Evolutionary conservation across 2,113 vertebrate genomes (phyloP).

Genomic region (Macheiramphus alcinus): DNA sequence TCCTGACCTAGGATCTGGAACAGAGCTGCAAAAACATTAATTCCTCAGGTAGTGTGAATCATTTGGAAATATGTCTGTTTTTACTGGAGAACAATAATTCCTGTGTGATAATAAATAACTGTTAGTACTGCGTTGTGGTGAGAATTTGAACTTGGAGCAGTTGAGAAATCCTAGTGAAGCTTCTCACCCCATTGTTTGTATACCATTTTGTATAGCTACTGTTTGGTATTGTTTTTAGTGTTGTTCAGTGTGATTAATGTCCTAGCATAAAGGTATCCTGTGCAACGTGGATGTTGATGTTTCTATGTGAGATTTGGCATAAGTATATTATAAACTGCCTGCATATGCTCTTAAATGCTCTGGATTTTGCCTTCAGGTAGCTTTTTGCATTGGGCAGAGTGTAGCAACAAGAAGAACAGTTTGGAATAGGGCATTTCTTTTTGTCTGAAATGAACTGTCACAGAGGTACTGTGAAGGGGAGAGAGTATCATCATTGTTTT

Average conservation of each 20-base stretch:
- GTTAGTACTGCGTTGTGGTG: neutral
- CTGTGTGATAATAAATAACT: neutral
- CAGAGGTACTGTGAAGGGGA: neutral
- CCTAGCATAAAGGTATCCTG: neutral
- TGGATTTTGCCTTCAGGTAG: neutral
- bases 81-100: neutral
- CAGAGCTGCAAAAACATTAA: conserved; percentile 4
- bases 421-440: neutral
- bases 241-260: neutral
- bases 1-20: conserved; percentile 47
- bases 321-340: neutral
- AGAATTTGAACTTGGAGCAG: neutral
- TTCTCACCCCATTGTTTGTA: neutral
- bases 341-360: neutral
- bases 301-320: neutral
- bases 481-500: neutral
- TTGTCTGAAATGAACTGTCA: neutral
- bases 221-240: neutral
- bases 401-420: neutral
- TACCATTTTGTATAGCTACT: neutral
- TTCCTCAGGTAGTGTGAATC: conserved; percentile 46
- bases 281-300: neutral
- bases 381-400: neutral
- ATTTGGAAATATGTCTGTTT: conserved; percentile 12
- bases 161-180: neutral